Evolutionary conservation across 2,888 invertebrate species (phyloP).

Genomic region (Cheilosia scutellata): DNA sequence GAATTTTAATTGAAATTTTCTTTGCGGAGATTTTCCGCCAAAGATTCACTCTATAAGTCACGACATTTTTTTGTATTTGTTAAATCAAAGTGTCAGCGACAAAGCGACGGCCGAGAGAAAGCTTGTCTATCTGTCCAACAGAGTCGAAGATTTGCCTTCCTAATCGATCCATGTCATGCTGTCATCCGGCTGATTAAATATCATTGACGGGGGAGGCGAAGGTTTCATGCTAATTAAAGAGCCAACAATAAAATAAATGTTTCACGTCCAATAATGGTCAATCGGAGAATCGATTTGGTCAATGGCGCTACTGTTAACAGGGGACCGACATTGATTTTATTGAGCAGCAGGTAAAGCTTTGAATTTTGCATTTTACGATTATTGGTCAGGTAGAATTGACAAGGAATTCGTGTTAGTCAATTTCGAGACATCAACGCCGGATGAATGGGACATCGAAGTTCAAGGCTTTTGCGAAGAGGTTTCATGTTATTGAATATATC

Average conservation of each 20-base stretch:
- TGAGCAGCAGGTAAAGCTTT: too few relatives aligned
- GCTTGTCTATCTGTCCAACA: conserved; percentile 35
- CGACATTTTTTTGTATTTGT: conserved; percentile 25
- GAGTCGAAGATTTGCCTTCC: conserved; percentile 36
- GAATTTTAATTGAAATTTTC: conserved; percentile 72
- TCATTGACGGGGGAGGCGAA: conserved; percentile 5
- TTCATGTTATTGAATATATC: too few relatives aligned
- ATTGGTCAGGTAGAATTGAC: too few relatives aligned
- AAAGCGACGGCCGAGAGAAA: not conserved
- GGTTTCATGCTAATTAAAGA: not conserved
- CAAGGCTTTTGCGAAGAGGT: too few relatives aligned
- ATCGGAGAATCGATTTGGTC: conserved; percentile 22
- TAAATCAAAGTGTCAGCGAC: conserved; percentile 23
- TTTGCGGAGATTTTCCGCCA: conserved; percentile 41
- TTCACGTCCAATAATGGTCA: conserved; percentile 41
- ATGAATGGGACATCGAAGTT: too few relatives aligned
- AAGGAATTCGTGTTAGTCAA: too few relatives aligned
- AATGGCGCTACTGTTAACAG: conserved; percentile 6
- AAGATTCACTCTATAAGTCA: conserved; percentile 51
- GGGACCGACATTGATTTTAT: not conserved
- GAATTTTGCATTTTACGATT: too few relatives aligned
- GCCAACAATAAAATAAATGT: conserved; percentile 14
- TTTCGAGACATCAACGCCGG: too few relatives aligned
- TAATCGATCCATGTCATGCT: conserved; percentile 46
- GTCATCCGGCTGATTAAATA: conserved; percentile 38